These are phyloP conservation scores for Myotis yumanensis DNA, from an alignment of 2,113 vertebrate genomes.

Conservation along the genomic window DNA sequence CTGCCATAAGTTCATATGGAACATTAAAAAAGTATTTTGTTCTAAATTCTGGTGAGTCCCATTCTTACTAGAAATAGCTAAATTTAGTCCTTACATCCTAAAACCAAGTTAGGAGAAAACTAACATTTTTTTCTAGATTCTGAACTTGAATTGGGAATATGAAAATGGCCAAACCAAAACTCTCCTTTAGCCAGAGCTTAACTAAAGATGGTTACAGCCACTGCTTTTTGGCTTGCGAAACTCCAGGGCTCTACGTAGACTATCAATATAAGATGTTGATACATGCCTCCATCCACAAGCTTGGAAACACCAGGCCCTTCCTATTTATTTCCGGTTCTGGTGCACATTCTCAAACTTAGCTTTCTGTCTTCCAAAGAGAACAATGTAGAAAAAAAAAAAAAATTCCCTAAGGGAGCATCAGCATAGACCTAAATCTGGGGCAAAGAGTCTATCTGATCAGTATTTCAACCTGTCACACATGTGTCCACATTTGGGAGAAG, in stretches of 20 bases:
- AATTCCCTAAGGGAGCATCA: not conserved
- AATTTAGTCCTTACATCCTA: conserved; percentile 31
- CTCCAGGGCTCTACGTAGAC: not conserved
- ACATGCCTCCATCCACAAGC: not conserved
- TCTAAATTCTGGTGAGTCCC: not conserved
- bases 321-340: conserved; percentile 20
- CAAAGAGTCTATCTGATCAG: not conserved
- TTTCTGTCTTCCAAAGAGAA: not conserved
- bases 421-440: not conserved
- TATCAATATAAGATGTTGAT: not conserved
- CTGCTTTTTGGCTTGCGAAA: conserved; percentile 18
- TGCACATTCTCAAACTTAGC: conserved; percentile 6
- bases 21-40: not conserved
- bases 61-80: conserved; percentile 36
- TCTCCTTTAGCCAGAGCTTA: conserved; percentile 21
- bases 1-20: not conserved
- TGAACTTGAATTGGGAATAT: conserved; percentile 37
- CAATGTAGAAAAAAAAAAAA: not conserved
- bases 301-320: not conserved
- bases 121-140: not conserved
- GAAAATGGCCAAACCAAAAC: conserved; percentile 38
- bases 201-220: not conserved
- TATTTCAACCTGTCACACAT: not conserved
- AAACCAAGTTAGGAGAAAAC: conserved; percentile 2
- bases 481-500: not conserved